Conservation (phyloP, 2,797 vertebrate genomes). For the Crenichthys baileyi region DNA sequence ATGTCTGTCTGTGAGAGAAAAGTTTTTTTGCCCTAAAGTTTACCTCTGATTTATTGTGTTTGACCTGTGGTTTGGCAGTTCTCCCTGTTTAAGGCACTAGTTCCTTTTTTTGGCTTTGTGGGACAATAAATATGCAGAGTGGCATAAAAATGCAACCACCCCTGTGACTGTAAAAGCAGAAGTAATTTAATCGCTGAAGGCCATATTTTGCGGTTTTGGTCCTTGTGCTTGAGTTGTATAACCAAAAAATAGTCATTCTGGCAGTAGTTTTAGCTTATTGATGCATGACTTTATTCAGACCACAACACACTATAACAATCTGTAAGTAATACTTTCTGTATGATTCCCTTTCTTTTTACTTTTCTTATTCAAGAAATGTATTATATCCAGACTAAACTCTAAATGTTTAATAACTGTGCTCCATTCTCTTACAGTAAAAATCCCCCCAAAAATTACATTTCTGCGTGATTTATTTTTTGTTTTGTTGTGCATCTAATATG, state of each 20-base stretch:
- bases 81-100: background rate
- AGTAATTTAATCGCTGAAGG: slow-evolving; percentile 40
- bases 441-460: slow-evolving; percentile 23
- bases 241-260: slow-evolving; percentile 38
- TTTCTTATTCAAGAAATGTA: slow-evolving; percentile 12
- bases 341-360: slow-evolving; percentile 6
- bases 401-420: background rate
- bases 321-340: background rate
- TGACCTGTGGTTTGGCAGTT: background rate
- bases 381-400: background rate
- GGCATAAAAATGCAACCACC: slow-evolving; percentile 44
- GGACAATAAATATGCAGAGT: slow-evolving; percentile 55
- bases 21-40: background rate
- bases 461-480: slow-evolving; percentile 34
- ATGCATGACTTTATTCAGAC: background rate
- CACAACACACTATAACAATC: background rate
- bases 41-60: background rate
- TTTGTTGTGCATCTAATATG: slow-evolving; percentile 31
- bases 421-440: slow-evolving; percentile 17
- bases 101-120: background rate
- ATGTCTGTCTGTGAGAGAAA: background rate
- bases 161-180: slow-evolving; percentile 32
- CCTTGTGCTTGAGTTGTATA: slow-evolving; percentile 40
- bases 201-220: slow-evolving; percentile 68
- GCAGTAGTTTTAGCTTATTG: slow-evolving; percentile 40